Base-by-base conservation (phyloP, 2,797 vertebrate species). In the Champsocephalus gunnari region DNA sequence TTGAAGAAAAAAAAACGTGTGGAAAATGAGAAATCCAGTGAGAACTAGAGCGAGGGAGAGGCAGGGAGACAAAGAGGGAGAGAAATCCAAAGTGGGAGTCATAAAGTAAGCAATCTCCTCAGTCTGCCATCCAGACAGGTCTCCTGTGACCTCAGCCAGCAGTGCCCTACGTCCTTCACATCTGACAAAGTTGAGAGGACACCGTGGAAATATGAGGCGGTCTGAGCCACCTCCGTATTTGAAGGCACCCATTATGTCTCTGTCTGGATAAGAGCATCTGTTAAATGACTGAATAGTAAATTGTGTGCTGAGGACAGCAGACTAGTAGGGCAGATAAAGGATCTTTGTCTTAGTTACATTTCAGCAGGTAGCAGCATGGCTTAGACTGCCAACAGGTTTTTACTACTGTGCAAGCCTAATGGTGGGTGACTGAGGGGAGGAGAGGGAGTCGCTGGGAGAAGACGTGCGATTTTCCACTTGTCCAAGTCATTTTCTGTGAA, bases 261-360 rank as follows among this genome's bases (percentile, higher is more conserved):
- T 80, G 89, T 90, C 87, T 86, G 85, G 79, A 84, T 80, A 83
- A 86, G 86, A 92, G 92, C 88, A 85, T 91, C 88, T 91, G 90
- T 71, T 91, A 89, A 92, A 92, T 84, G 89, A 92, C 90, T 84
- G 86, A 87, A 92, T 86, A 67, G 91, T 88, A 89, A 93, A 92
- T 90, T 85, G 88, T 87, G 83, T 87, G 87, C 88, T 83, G 84
- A 89, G 84, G 86, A 90, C 86, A 84, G 88, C 88, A 86, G 83
- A 83, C 84, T 80, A 85, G 81, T 83, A 86, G 87, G 90, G 84
- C 85, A 91, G 89, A 90, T 90, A 92, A 88, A 93, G 90, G 84
- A 89, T 90, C 91, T 91, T 92, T 92, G 90, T 94, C 90, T 92
- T 91, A 90, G 89, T 90, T 92, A 90, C 87, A 88, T 89, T 91